Evolutionary conservation across 1,140 invertebrate species (phyloP).

Genomic region (Dolichoris vasculosae): DNA sequence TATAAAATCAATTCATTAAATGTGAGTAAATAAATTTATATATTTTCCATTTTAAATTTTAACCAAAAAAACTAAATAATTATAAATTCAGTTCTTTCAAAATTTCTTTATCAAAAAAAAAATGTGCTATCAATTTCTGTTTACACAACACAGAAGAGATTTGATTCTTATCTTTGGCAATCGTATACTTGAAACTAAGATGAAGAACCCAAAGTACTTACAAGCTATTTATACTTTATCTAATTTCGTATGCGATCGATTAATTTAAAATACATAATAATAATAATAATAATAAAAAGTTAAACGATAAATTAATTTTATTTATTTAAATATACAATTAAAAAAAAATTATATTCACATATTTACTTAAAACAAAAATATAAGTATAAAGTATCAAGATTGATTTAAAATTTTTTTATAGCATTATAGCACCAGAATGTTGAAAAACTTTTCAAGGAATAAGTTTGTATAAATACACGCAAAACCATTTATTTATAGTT

Average conservation of each 20-base stretch:
- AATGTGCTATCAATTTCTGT: conserved; percentile 29
- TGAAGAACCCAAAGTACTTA: conserved; percentile 7
- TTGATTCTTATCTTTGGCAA: conserved; percentile 48
- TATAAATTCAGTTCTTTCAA: not conserved
- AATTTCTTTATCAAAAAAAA: conserved; percentile 17
- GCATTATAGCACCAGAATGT: not conserved
- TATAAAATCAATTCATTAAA: conserved; percentile 16
- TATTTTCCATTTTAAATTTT: not conserved
- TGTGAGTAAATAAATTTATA: not conserved
- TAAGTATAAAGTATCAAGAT: not conserved
- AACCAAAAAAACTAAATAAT: not conserved
- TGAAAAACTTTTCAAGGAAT: not conserved
- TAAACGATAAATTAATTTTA: not conserved
- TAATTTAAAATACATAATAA: not conserved
- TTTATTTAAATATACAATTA: not conserved
- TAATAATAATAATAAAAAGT: not conserved
- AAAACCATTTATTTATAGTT: too few relatives aligned
- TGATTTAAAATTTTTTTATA: not conserved
- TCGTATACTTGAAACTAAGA: conserved; percentile 17
- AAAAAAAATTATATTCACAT: not conserved
- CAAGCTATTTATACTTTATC: conserved; percentile 13
- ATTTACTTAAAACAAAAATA: not conserved
- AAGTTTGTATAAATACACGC: not conserved
- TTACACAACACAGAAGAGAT: conserved; percentile 34
- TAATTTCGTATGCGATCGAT: not conserved